Conservation (phyloP, 1,140 invertebrate species). For the Portunus trituberculatus region DNA sequence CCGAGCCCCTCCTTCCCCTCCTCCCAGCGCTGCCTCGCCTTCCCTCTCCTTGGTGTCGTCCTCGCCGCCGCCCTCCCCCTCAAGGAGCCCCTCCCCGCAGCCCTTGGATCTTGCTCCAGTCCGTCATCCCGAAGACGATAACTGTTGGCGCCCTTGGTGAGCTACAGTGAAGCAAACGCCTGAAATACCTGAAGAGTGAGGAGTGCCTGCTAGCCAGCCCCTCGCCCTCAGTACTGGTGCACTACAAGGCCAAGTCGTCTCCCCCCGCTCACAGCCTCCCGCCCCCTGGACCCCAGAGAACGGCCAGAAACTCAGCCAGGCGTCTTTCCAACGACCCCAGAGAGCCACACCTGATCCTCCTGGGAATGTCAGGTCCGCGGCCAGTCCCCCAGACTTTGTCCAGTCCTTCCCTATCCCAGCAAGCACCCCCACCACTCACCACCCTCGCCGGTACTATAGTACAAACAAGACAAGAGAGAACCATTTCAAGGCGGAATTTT, state of each 20-base stretch:
- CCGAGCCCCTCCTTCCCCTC: slow-evolving; percentile 64
- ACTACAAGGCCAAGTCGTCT: neutral
- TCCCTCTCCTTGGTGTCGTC: slow-evolving; percentile 62
- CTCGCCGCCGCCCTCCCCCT: slow-evolving; percentile 48
- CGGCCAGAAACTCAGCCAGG: neutral
- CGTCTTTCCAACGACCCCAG: neutral
- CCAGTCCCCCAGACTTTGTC: neutral
- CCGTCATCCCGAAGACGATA: slow-evolving; percentile 62
- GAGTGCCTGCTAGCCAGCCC: neutral
- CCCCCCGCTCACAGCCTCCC: neutral
- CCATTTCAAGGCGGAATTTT: neutral
- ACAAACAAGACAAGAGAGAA: slow-evolving; percentile 45
- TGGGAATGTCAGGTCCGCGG: slow-evolving; percentile 33
- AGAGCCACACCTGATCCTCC: slow-evolving; percentile 1
- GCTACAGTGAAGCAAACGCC: neutral
- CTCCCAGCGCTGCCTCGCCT: slow-evolving; percentile 48
- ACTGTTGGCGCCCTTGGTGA: slow-evolving; percentile 68
- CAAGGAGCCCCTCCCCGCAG: slow-evolving; percentile 68
- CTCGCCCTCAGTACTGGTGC: neutral
- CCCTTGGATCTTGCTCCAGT: slow-evolving; percentile 64
- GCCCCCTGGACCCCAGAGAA: neutral
- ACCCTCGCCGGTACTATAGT: slow-evolving; percentile 45
- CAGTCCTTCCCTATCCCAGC: neutral
- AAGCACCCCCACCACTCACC: neutral
- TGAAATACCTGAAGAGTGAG: neutral